Base-by-base conservation (phyloP, 2,113 vertebrate genomes). In the Neogobius melanostomus region DNA sequence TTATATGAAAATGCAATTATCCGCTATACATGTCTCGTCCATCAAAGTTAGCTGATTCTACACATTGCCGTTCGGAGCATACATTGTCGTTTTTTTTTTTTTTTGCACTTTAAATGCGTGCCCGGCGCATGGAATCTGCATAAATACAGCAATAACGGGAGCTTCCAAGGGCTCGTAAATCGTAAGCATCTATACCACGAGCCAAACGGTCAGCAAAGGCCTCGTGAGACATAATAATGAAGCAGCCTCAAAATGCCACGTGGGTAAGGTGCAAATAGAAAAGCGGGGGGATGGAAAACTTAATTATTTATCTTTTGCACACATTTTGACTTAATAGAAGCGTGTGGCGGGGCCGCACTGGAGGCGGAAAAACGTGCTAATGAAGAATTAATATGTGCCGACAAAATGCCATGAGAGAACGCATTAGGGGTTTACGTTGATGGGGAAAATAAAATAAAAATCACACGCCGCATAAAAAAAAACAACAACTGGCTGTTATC, bases 311-410 rank as follows among this genome's bases (percentile, higher is more conserved):
- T 36, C 4, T 36, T 80, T 79, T 71, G 70, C 64, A 54, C 60
- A 64, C 68, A 78, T 77, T 83, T 74, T 69, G 42, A 46, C 62
- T 16, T 78, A 85, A 84, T 79, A 75, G 74, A 79, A 69, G 3
- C 8, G 59, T 68, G 72, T 54, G 62, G 65, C 12, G 56, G 6
- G 48, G 65, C 61, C 72, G 66, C 79, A 66, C 69, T 47, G 67
- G 11, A 64, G 77, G 69, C 49, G 57, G 63, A 63, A 56, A n/a
- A 68, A 71, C 47, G 71, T 44, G 66, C 77, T 69, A 79, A 84
- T 74, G 72, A 72, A 72, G 73, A 81, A 77, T 84, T 79, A 64
- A 83, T 84, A 82, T 85, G 56, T 71, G 56, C 76, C 66, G 48
- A 74, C 67, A 70, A 71, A 81, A 85, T 54, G 21, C 62, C 68